Evolutionary conservation across 2,888 invertebrate species (phyloP).

Genomic region (Cylloceria caligata): DNA sequence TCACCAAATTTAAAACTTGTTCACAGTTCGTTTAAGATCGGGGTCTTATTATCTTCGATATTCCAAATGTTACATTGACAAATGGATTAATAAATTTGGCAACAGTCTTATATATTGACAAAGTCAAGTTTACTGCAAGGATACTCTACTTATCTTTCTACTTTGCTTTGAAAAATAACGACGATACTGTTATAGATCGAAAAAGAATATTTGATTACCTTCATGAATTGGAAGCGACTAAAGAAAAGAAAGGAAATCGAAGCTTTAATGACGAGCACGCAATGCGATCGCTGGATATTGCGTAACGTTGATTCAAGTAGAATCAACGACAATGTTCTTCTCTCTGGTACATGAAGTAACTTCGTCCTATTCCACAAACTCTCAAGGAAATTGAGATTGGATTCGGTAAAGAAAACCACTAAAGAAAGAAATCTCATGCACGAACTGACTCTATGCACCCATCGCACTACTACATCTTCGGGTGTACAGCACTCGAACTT

Average conservation of each 20-base stretch:
- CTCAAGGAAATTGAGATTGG: slow-evolving; percentile 79
- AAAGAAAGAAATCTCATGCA: slow-evolving; percentile 37
- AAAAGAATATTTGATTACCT: slow-evolving; percentile 12
- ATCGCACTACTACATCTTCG: slow-evolving; percentile 23
- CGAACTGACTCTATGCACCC: slow-evolving; percentile 38
- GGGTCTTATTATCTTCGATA: background rate
- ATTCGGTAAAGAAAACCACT: slow-evolving; percentile 69
- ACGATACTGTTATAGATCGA: background rate
- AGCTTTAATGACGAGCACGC: slow-evolving; percentile 69
- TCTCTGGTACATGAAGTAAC: slow-evolving; percentile 34
- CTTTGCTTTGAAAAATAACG: background rate
- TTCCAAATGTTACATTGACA: background rate
- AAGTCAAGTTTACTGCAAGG: background rate
- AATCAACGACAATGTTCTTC: slow-evolving; percentile 68
- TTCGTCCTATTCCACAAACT: slow-evolving; percentile 64
- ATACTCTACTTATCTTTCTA: background rate
- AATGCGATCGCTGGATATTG: slow-evolving; percentile 57
- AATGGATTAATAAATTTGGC: too few species aligned
- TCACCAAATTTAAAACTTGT: background rate
- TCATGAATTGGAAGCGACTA: background rate
- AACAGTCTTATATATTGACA: too few species aligned
- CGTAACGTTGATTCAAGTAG: slow-evolving; percentile 66
- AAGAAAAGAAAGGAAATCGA: background rate
- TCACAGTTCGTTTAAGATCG: background rate
- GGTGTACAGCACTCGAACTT: slow-evolving; percentile 41